Percentiles rank a stretch among this genome's conserved stretches.
phyloP scores from a whole-genome alignment of 2,113 vertebrate genomes.

The Galeopterus variegatus region DNA sequence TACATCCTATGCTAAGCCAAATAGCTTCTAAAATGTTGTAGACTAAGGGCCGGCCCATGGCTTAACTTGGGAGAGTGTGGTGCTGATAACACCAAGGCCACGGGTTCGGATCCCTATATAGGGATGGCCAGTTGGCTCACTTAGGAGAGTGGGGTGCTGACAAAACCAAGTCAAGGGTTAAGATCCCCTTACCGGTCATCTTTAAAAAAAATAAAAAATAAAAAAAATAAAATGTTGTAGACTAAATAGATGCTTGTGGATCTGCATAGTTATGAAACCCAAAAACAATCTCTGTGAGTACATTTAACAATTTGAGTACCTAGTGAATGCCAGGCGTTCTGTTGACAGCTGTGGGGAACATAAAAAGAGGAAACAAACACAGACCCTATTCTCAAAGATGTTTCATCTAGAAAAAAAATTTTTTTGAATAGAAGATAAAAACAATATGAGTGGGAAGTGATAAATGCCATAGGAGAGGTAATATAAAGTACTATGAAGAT shows the following conservation, averaged over 20 bases:
- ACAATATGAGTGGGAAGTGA: background rate
- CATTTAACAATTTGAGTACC: background rate
- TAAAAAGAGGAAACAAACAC: background rate
- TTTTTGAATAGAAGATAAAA: background rate
- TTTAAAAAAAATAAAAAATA: too few relatives aligned
- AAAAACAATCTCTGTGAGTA: constrained; percentile 12
- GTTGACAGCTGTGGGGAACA: background rate
- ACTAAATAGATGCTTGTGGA: background rate
- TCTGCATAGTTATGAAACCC: constrained; percentile 21
- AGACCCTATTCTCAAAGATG: constrained; percentile 1
- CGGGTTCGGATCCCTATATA: too few relatives aligned
- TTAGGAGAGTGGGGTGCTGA: too few relatives aligned
- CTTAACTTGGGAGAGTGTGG: too few relatives aligned
- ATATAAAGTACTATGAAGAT: background rate
- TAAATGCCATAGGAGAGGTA: background rate
- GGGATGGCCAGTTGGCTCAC: too few relatives aligned
- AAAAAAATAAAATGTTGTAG: background rate
- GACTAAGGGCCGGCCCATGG: background rate
- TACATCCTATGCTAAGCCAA: background rate
- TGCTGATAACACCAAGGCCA: too few relatives aligned
- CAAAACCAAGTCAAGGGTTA: too few relatives aligned
- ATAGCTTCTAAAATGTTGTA: background rate
- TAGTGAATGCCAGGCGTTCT: background rate
- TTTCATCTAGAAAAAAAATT: background rate
- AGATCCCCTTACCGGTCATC: too few relatives aligned